Evolutionary conservation across 2,797 vertebrate genomes (phyloP), one percentile per base, ranked within the genome.

Genomic region (Galago senegalensis): DNA sequence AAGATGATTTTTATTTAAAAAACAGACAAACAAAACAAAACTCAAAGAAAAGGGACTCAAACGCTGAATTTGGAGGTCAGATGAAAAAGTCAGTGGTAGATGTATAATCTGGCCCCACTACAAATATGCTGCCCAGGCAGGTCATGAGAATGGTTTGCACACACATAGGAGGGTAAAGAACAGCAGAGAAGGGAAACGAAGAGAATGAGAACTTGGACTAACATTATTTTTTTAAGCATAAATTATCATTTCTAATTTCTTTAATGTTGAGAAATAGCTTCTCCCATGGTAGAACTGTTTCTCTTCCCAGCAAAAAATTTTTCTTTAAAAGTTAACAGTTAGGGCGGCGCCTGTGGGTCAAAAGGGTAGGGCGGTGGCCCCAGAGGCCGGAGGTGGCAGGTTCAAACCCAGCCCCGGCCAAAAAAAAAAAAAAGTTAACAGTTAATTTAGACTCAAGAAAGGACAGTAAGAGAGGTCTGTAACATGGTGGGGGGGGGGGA

Each of bases 221-320:
- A 89, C n/a, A 16, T 94, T 97, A 90, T 96, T 97, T 87, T 97
- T 80, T 87, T 81, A 95, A 96, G 93, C 95, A 94, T 97, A 97
- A 97, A 97, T 97, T 97, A 95, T 77, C 58, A 97, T 94, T 85
- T 94, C 84, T 96, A 82, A 90, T 93, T 95, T 93, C 82, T 97
- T 96, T 90, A 95, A 90, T 80, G 73, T 89, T 94, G 93, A 96
- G 87, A 97, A 93, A 82, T 79, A 11, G 5, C 84, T 94, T 97
- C 29, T 95, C 91, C 95, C 79, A 93, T 87, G 94, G 60, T 91
- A 92, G 76, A 87, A 91, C 56, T 89, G 49, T 96, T 91, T 97
- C 95, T 92, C 81, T 96, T 97, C 83, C 67, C 84, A 96, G 75
- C 73, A 97, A 96, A 95, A 96, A 96, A 80, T 75, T 81, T 37